A percentile compares a stretch with the other conserved stretches of the same genome.
phyloP scores from a whole-genome alignment of 2,888 invertebrate species.

The Oegoconia quadripuncta region DNA sequence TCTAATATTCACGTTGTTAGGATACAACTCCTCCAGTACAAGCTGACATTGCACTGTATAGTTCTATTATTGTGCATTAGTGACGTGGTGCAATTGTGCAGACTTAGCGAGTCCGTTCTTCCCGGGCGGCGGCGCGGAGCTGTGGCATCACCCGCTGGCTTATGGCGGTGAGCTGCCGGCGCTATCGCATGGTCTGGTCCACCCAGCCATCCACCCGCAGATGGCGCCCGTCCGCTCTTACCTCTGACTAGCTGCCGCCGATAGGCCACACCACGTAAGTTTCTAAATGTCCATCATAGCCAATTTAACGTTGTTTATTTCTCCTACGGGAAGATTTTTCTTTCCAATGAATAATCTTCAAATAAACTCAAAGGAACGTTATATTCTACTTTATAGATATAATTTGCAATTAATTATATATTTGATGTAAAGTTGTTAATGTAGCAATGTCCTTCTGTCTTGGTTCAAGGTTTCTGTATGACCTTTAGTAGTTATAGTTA shows the following conservation, averaged over 20 bases:
- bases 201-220: conserved; percentile 98
- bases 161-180: conserved; percentile 90
- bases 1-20: conserved; percentile 31
- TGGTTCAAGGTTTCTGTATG: too few relatives aligned
- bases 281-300: not conserved
- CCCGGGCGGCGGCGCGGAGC: conserved; percentile 91
- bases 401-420: too few relatives aligned
- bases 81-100: conserved; percentile 58
- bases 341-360: too few relatives aligned
- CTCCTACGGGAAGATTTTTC: too few relatives aligned
- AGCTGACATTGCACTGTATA: conserved; percentile 1
- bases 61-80: conserved; percentile 26
- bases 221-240: conserved; percentile 96
- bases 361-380: too few relatives aligned
- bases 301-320: not conserved
- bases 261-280: conserved; percentile 85
- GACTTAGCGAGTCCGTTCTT: conserved; percentile 98
- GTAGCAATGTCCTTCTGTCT: too few relatives aligned
- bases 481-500: too few relatives aligned
- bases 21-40: conserved; percentile 10
- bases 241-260: conserved; percentile 97
- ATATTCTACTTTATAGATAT: too few relatives aligned
- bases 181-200: conserved; percentile 94
- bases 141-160: conserved; percentile 94
- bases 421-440: too few relatives aligned